phyloP scores from a whole-genome alignment of 2,113 vertebrate genomes.

The Delphinus delphis region DNA sequence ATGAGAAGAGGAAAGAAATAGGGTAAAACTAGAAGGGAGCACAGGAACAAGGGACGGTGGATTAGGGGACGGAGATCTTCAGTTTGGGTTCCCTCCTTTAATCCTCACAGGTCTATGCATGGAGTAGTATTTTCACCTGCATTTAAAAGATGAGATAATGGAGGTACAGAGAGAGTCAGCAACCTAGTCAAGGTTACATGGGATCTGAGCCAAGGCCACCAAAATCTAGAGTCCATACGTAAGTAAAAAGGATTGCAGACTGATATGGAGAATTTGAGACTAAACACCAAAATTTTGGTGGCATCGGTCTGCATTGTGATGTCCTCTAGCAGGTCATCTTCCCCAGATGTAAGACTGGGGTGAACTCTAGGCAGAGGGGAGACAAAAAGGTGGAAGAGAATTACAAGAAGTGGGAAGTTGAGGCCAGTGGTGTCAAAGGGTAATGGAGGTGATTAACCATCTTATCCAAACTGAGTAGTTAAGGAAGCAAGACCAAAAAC shows the following conservation, averaged over 20 bases:
- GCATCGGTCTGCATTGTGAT: background rate
- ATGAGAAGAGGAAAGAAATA: background rate
- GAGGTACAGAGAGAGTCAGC: background rate
- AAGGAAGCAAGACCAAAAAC: background rate
- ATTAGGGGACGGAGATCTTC: background rate
- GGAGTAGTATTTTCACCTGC: background rate
- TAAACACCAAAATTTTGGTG: background rate
- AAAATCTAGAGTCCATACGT: background rate
- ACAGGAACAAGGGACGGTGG: background rate
- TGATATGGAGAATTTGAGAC: background rate
- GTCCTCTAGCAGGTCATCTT: background rate
- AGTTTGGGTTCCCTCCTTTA: background rate
- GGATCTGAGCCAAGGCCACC: background rate
- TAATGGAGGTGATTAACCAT: background rate
- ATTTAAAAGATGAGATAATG: slow-evolving; percentile 12
- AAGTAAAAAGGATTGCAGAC: slow-evolving; percentile 9
- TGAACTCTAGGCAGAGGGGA: background rate
- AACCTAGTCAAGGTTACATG: background rate
- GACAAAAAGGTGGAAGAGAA: background rate
- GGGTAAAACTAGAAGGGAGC: background rate
- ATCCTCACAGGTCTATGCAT: background rate
- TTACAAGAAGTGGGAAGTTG: background rate
- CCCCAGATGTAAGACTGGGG: background rate
- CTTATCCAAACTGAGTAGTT: background rate
- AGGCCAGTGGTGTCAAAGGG: background rate